Base-by-base conservation (phyloP, 1,140 invertebrate genomes). In the Portunus trituberculatus region DNA sequence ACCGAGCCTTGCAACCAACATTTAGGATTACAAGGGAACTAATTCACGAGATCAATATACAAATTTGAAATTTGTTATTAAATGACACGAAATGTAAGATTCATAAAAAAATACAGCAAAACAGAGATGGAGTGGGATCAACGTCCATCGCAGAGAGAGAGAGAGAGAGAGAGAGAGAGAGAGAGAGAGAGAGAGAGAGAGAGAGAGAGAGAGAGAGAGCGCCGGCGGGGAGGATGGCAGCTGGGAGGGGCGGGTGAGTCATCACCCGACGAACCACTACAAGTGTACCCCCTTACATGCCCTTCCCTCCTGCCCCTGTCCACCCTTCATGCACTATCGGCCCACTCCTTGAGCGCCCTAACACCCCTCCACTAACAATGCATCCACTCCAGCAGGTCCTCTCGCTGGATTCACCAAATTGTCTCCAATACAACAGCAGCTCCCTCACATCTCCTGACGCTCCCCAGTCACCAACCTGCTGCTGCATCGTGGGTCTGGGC, bases 191-290 rank as follows among this genome's bases (percentile, higher is more conserved):
- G 10, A 88, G 45, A 31, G 10, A 46, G 45, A 46, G 86, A 8
- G 39, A 10, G 39, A 46, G 14, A 4, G 39, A 87, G 39, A 8
- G 4, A 6, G 83, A 16, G 4, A 29, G 10, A 87, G 12, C n/a
- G 86, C 31, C 32, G 29, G 45, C 86, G 32, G 31, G 31, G 45
- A 88, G 86, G 86, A 88, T 45, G 31, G 86, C 86, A 39, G 14
- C 14, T 46, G 45, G 86, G 31, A 46, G 32, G 45, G 32, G 86
- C 86, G 31, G 16, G 86, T 88, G 86, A 88, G 86, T 76, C 67
- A 76, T 20, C 67, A 76, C 67, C 67, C 20, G 67, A 76, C 67
- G 67, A 76, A 76, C 67, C 67, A 76, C 67, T 88, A 88, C 86
- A 88, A 88, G 31, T 45, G 45, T 88, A 88, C 45, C 45, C 89